phyloP scores from a whole-genome alignment of 1,140 invertebrate species.

The Pseudomyrmex flavicornis region DNA sequence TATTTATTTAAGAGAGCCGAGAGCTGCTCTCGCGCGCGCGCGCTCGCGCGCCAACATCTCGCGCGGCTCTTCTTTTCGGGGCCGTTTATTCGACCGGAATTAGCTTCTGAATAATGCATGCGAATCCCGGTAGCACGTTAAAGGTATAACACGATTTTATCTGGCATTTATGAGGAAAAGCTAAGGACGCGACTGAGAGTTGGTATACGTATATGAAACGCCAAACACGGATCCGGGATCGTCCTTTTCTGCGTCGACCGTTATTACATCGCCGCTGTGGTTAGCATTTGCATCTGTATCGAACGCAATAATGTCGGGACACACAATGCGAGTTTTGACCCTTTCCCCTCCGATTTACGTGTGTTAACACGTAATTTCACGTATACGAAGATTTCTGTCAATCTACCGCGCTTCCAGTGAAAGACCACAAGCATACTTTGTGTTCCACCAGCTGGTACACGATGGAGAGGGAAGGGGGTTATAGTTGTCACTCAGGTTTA shows the following conservation, averaged over 20 bases:
- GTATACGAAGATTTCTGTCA: constrained; percentile 51
- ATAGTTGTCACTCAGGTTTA: too few relatives aligned
- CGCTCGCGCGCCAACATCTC: constrained; percentile 53
- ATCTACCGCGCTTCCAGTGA: constrained; percentile 14
- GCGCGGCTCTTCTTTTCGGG: constrained; percentile 73
- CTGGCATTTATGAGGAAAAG: constrained; percentile 80
- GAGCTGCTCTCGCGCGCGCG: too few relatives aligned
- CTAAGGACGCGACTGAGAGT: constrained; percentile 68
- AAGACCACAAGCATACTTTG: constrained; percentile 23
- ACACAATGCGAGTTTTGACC: constrained; percentile 64
- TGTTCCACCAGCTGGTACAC: background rate
- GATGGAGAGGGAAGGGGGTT: too few relatives aligned
- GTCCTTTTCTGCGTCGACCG: constrained; percentile 67
- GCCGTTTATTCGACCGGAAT: constrained; percentile 79
- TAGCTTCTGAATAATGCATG: constrained; percentile 83
- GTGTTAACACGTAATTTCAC: constrained; percentile 57
- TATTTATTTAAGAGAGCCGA: constrained; percentile 61
- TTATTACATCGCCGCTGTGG: constrained; percentile 71
- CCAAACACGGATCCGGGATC: constrained; percentile 69
- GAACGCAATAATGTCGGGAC: constrained; percentile 70
- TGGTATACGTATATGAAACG: constrained; percentile 48
- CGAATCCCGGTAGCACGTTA: constrained; percentile 65
- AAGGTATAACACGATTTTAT: constrained; percentile 81
- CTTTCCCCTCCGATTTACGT: constrained; percentile 48
- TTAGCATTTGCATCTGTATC: constrained; percentile 76